A percentile compares a stretch with the other conserved stretches of the same genome.
phyloP scores from a whole-genome alignment of 2,113 vertebrate genomes.

The Poeciliopsis turrubarensis region DNA sequence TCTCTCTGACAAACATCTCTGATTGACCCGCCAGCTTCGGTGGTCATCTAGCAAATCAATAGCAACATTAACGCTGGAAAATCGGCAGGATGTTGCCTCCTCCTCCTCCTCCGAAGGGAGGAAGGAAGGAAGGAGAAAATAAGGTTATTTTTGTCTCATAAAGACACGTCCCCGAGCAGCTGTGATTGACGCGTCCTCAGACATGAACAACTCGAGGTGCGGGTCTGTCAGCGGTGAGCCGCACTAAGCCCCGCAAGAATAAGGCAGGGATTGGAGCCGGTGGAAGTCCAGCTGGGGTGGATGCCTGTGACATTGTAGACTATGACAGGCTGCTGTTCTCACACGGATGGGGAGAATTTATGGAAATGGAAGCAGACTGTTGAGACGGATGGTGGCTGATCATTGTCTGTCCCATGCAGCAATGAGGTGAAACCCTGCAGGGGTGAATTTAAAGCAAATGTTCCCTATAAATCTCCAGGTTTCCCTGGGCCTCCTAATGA shows the following conservation, averaged over 20 bases:
- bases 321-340: conserved; percentile 68
- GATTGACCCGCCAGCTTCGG: conserved; percentile 52
- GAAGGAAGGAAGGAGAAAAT: background rate
- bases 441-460: conserved; percentile 80
- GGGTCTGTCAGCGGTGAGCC: conserved; percentile 64
- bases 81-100: conserved; percentile 11
- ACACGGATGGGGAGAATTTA: conserved; percentile 65
- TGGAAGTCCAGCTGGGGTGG: conserved; percentile 62
- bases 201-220: conserved; percentile 58
- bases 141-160: conserved; percentile 47
- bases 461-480: conserved; percentile 78
- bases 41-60: conserved; percentile 55
- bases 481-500: conserved; percentile 76
- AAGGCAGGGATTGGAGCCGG: conserved; percentile 47
- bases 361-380: conserved; percentile 69
- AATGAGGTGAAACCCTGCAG: conserved; percentile 76
- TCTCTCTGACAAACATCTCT: conserved; percentile 53
- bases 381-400: conserved; percentile 72
- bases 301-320: conserved; percentile 70
- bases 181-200: conserved; percentile 58
- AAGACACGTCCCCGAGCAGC: conserved; percentile 42
- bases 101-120: background rate
- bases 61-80: conserved; percentile 27
- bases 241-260: conserved; percentile 53
- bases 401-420: conserved; percentile 72